Percentiles rank a stretch among this genome's conserved stretches.
Conservation (phyloP, 2,888 invertebrate species). For the Caenorhabditis panamensis region DNA sequence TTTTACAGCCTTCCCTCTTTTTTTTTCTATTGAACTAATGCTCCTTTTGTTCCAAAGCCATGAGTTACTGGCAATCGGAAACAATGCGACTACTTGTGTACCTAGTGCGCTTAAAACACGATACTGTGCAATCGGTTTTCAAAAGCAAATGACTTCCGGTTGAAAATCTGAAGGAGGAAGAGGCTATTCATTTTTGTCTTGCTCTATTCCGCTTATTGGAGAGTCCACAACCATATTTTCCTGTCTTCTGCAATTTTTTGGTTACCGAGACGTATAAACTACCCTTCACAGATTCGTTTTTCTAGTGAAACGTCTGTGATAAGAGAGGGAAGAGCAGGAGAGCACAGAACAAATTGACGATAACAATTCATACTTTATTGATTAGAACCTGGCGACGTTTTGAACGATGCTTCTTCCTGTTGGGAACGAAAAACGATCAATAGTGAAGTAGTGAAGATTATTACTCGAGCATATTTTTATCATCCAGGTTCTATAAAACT, state of each 20-base stretch:
- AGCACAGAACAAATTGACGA: constrained; percentile 50
- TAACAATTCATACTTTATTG: constrained; percentile 45
- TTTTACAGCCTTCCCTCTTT: constrained; percentile 22
- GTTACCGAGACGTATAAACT: too few relatives aligned
- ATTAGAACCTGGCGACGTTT: constrained; percentile 21
- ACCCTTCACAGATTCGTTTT: constrained; percentile 13
- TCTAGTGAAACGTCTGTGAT: constrained; percentile 35
- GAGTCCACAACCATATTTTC: neutral
- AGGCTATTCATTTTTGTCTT: neutral
- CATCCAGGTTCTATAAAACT: too few relatives aligned
- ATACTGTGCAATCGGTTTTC: constrained; percentile 46
- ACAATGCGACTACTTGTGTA: constrained; percentile 29
- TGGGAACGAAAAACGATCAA: too few relatives aligned
- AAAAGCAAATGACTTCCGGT: neutral
- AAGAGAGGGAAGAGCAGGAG: constrained; percentile 41
- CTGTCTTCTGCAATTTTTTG: constrained; percentile 10
- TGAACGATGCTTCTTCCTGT: constrained; percentile 7
- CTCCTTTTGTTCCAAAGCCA: neutral
- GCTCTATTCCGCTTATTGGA: neutral
- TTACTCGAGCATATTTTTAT: too few relatives aligned
- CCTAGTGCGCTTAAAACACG: constrained; percentile 32
- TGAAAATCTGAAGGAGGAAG: too few relatives aligned
- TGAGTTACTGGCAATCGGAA: constrained; percentile 23
- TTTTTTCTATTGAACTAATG: constrained; percentile 2
- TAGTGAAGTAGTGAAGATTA: too few relatives aligned